Evolutionary conservation across 1,140 invertebrate genomes (phyloP).

Genomic region (Pseudomyrmex concolor): DNA sequence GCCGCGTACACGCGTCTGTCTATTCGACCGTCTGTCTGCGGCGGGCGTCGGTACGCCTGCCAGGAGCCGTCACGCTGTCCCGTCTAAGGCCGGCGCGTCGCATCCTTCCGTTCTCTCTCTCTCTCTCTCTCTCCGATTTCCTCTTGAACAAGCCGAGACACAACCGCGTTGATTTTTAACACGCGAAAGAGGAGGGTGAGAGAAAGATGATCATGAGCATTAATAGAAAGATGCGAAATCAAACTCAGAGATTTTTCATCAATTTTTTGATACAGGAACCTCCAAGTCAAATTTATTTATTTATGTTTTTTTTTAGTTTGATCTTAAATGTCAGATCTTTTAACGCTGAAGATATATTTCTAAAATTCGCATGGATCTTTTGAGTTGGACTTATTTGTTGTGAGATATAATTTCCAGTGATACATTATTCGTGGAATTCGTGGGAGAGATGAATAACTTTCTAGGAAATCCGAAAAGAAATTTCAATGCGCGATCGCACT

Average conservation of each 20-base stretch:
- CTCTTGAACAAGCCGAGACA: neutral
- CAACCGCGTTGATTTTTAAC: conserved; percentile 15
- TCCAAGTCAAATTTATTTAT: no score
- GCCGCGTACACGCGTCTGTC: conserved; percentile 66
- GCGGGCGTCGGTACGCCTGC: conserved; percentile 78
- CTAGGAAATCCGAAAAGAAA: no score
- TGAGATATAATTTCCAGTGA: neutral
- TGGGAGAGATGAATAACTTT: conserved; percentile 6
- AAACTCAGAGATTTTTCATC: no score
- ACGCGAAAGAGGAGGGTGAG: no score
- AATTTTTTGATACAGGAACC: neutral
- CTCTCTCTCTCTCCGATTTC: neutral
- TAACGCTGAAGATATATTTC: neutral
- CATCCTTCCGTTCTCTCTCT: conserved; percentile 68
- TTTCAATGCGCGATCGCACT: no score
- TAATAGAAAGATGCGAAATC: neutral
- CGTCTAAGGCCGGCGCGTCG: conserved; percentile 74
- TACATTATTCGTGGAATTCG: conserved; percentile 28
- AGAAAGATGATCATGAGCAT: neutral
- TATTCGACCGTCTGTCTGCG: conserved; percentile 64
- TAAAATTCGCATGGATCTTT: conserved; percentile 13
- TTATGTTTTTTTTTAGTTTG: no score
- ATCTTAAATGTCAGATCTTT: no score
- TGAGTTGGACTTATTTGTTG: conserved; percentile 42
- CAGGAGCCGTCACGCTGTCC: conserved; percentile 85